Conservation (phyloP, 2,113 vertebrate species). For the Ivindomyrus marchei region DNA sequence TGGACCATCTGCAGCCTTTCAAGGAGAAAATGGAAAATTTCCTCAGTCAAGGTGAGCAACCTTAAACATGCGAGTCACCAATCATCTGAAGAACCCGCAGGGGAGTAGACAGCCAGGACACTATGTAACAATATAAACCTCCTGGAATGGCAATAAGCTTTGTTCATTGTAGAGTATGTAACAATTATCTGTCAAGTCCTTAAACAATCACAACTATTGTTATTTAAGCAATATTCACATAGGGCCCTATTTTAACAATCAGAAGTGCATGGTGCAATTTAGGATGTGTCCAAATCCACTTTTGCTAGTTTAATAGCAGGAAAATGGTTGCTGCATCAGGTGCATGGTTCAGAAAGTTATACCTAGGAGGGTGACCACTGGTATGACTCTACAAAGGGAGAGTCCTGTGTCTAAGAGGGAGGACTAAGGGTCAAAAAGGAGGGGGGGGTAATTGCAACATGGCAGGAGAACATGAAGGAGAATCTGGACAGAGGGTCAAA, state of each 20-base stretch:
- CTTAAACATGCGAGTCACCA: not conserved
- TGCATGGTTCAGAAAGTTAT: not conserved
- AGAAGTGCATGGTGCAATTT: not conserved
- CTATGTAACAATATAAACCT: not conserved
- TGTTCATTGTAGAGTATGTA: not conserved
- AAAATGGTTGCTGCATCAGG: not conserved
- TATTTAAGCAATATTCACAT: not conserved
- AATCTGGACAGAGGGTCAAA: too few species aligned
- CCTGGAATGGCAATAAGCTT: not conserved
- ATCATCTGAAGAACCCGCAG: not conserved
- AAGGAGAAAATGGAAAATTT: constrained; percentile 89
- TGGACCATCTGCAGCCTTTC: constrained; percentile 87
- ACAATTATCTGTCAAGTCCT: not conserved
- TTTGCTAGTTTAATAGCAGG: not conserved
- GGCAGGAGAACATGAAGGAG: too few species aligned
- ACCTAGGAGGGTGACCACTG: not conserved
- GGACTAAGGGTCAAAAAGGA: too few species aligned
- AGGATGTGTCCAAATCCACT: not conserved
- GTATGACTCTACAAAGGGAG: not conserved
- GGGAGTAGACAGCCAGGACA: not conserved
- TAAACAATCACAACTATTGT: not conserved
- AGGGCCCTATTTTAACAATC: not conserved
- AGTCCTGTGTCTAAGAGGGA: not conserved
- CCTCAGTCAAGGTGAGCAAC: constrained; percentile 75
- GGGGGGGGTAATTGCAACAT: too few species aligned